These are phyloP conservation scores for Orchesella flavescens DNA, from an alignment of 2,888 invertebrate species.

Conservation along the genomic window DNA sequence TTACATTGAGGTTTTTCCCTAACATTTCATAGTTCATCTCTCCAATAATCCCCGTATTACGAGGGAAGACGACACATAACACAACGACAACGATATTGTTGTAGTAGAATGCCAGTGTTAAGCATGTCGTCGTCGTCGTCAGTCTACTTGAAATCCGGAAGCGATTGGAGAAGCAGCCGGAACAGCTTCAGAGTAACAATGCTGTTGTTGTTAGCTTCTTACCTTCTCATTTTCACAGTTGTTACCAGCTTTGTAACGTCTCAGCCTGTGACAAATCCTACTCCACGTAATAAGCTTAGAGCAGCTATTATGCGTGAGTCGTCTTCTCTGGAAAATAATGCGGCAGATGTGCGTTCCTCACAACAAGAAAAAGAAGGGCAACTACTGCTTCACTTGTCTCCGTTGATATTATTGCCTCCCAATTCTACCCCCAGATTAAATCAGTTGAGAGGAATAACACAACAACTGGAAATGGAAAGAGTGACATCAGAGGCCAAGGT, in stretches of 20 bases:
- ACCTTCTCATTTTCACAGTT: conserved; percentile 59
- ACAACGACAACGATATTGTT: too few species aligned
- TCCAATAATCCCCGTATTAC: too few species aligned
- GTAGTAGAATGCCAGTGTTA: too few species aligned
- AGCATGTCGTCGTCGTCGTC: too few species aligned
- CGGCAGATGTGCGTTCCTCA: background rate
- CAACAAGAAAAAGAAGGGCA: background rate
- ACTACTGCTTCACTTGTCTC: too few species aligned
- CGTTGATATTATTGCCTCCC: background rate
- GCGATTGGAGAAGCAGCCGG: background rate
- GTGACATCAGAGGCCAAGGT: background rate
- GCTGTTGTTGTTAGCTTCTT: conserved; percentile 54
- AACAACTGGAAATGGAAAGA: background rate
- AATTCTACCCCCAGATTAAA: background rate
- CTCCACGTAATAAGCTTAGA: conserved; percentile 54
- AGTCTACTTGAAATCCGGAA: too few species aligned
- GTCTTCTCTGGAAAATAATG: conserved; percentile 21
- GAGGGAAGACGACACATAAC: too few species aligned
- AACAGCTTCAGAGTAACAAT: too few species aligned
- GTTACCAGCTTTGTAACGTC: conserved; percentile 57
- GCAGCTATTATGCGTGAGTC: background rate
- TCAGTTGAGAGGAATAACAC: background rate
- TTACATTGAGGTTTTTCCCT: too few species aligned
- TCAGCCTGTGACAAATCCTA: conserved; percentile 57
- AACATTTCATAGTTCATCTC: too few species aligned